Percentiles rank a stretch among this genome's conserved stretches.
Conservation (phyloP, 35 echinoderm and acorn worm species). For the Amphiura filiformis region DNA sequence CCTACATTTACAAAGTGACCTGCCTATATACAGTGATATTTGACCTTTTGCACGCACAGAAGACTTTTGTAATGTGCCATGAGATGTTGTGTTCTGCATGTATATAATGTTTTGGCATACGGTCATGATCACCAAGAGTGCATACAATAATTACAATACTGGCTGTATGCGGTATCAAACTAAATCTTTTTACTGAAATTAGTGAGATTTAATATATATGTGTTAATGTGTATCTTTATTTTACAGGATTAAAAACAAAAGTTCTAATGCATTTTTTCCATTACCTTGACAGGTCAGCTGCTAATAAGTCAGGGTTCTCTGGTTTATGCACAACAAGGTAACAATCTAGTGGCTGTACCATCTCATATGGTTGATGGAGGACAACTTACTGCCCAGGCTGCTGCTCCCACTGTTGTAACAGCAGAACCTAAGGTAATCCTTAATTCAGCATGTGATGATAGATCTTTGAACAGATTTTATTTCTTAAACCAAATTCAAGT, state of each 20-base stretch:
- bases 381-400: constrained; percentile 20
- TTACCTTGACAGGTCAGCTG: constrained; percentile 58
- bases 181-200: not conserved
- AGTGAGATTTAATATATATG: not conserved
- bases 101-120: too few species aligned
- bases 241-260: too few species aligned
- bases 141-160: too few species aligned
- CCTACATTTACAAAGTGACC: too few species aligned
- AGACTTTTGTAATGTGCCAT: too few species aligned
- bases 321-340: constrained; percentile 54
- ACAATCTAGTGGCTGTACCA: constrained; percentile 48
- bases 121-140: too few species aligned
- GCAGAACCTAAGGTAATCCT: not conserved
- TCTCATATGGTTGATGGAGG: constrained; percentile 45
- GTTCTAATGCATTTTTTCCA: not conserved
- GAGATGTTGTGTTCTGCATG: too few species aligned
- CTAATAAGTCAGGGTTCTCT: constrained; percentile 75
- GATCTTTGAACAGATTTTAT: not conserved
- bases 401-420: constrained; percentile 19
- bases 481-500: too few species aligned
- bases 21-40: too few species aligned
- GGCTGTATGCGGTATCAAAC: not conserved
- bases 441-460: not conserved
- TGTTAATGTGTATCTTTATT: not conserved
- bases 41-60: too few species aligned